Conservation (phyloP, 1,140 invertebrate species). For the Marisa cornuarietis region DNA sequence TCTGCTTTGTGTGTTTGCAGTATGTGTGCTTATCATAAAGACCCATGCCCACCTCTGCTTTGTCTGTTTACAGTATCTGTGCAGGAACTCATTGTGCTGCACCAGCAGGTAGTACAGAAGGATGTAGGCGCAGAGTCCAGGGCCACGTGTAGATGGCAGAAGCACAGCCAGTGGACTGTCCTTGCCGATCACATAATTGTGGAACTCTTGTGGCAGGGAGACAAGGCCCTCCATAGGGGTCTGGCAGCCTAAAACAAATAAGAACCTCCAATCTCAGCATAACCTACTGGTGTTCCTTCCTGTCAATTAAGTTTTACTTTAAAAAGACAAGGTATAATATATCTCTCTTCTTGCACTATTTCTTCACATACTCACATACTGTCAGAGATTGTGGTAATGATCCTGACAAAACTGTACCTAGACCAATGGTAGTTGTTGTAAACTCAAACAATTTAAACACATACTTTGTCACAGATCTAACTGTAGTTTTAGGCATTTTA, state of each 20-base stretch:
- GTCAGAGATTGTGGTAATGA: too few relatives aligned
- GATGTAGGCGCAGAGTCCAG: slow-evolving; percentile 47
- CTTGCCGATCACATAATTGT: slow-evolving; percentile 32
- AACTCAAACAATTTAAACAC: too few relatives aligned
- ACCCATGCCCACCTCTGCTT: slow-evolving; percentile 29
- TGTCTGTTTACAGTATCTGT: slow-evolving; percentile 34
- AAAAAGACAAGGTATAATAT: too few relatives aligned
- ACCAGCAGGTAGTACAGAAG: slow-evolving; percentile 44
- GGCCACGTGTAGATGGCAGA: slow-evolving; percentile 41
- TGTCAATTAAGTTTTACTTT: too few relatives aligned
- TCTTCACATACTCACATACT: too few relatives aligned
- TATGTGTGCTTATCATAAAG: not conserved
- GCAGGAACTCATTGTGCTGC: slow-evolving; percentile 52
- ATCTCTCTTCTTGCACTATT: too few relatives aligned
- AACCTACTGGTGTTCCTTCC: too few relatives aligned
- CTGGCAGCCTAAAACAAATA: slow-evolving; percentile 27
- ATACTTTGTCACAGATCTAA: too few relatives aligned
- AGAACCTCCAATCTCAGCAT: too few relatives aligned
- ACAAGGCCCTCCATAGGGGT: slow-evolving; percentile 16
- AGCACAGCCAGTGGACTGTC: slow-evolving; percentile 38
- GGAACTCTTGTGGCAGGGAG: slow-evolving; percentile 36
- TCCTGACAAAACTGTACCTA: too few relatives aligned
- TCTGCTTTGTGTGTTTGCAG: not conserved
- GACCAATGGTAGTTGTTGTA: too few relatives aligned
- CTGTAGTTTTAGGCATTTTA: too few relatives aligned